These are phyloP conservation scores for Ptilodon capucinus DNA, from an alignment of 2,888 invertebrate genomes.

Conservation along the genomic window DNA sequence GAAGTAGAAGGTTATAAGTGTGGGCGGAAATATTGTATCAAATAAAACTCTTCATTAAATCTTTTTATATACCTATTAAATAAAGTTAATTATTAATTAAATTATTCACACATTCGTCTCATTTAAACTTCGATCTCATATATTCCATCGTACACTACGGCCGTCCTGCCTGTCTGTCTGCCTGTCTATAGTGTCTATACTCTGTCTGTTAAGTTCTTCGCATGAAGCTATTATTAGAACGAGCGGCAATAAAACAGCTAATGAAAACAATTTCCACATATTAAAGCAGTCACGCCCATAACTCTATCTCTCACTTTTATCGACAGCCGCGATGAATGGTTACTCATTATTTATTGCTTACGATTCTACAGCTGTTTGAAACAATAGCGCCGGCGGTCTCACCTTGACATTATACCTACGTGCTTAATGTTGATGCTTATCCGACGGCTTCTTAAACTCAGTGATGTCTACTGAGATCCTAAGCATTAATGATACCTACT, in stretches of 20 bases:
- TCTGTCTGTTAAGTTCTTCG: too few species aligned
- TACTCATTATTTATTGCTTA: slow-evolving; percentile 28
- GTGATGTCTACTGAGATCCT: slow-evolving; percentile 11
- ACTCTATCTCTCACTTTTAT: slow-evolving; percentile 30
- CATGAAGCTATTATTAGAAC: too few species aligned
- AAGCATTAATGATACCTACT: slow-evolving; percentile 12
- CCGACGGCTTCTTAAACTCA: slow-evolving; percentile 16
- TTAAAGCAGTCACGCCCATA: slow-evolving; percentile 19
- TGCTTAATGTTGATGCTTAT: slow-evolving; percentile 34
- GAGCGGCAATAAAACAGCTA: neutral
- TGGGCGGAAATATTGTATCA: too few species aligned
- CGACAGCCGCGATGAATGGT: slow-evolving; percentile 27
- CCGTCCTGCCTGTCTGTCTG: too few species aligned
- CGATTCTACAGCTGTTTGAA: slow-evolving; percentile 30
- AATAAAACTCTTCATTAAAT: too few species aligned
- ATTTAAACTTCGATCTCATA: too few species aligned
- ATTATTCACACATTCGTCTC: too few species aligned
- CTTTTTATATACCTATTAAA: too few species aligned
- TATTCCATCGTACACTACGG: too few species aligned
- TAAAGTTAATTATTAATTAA: too few species aligned
- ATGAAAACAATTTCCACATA: slow-evolving; percentile 5
- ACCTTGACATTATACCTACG: slow-evolving; percentile 49
- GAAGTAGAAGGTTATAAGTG: too few species aligned
- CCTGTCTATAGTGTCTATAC: too few species aligned
- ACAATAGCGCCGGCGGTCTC: slow-evolving; percentile 37